Conservation (phyloP, 2,113 vertebrate species). For the Tringa solitaria region DNA sequence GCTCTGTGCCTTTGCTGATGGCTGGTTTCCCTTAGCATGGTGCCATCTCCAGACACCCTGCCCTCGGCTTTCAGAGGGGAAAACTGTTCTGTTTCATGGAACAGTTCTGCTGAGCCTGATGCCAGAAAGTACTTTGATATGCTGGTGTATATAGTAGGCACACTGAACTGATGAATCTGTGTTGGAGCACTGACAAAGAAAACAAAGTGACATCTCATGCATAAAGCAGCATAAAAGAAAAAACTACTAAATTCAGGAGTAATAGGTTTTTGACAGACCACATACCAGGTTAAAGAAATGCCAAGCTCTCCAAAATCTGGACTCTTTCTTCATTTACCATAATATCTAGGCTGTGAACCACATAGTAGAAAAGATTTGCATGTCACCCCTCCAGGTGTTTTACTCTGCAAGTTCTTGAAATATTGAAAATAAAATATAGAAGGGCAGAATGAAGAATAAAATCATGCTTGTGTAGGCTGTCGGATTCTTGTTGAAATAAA, state of each 20-base stretch:
- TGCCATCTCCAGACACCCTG: neutral
- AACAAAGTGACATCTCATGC: neutral
- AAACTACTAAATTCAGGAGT: neutral
- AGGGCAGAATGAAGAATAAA: neutral
- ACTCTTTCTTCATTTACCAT: neutral
- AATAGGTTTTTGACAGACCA: neutral
- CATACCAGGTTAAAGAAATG: neutral
- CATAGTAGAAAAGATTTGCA: neutral
- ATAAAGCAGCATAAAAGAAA: neutral
- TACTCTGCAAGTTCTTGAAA: neutral
- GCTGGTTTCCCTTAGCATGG: neutral
- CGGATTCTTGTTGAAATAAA: slow-evolving; percentile 11
- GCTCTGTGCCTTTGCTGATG: neutral
- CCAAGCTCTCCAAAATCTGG: neutral
- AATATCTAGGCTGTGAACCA: neutral
- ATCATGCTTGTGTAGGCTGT: neutral
- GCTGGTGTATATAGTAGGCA: neutral
- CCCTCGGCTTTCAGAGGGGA: neutral
- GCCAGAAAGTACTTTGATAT: neutral
- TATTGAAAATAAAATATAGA: neutral
- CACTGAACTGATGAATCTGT: neutral
- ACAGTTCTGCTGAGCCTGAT: neutral
- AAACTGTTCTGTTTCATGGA: no score
- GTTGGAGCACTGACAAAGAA: neutral
- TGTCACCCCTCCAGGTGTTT: neutral